A percentile compares a stretch with the other conserved stretches of the same genome.
phyloP scores from a whole-genome alignment of 2,797 vertebrate genomes.

The Sebastes trivittatus region DNA sequence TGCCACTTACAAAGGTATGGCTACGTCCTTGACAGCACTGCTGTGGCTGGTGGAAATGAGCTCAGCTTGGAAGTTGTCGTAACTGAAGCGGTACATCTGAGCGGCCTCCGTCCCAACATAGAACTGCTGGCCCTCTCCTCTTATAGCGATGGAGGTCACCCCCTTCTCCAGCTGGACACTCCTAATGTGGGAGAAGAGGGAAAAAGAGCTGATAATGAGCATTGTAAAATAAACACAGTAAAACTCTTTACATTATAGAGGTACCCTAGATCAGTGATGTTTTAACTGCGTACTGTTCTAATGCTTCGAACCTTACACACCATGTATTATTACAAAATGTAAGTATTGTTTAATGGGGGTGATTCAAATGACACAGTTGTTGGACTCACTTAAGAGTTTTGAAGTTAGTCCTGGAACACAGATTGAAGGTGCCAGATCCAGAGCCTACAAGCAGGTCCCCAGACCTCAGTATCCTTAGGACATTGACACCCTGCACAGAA shows the following conservation, averaged over 20 bases:
- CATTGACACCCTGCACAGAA: constrained; percentile 84
- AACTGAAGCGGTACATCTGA: constrained; percentile 85
- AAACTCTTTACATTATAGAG: neutral
- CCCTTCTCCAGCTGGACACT: constrained; percentile 85
- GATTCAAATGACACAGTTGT: constrained; percentile 2
- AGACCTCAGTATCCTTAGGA: constrained; percentile 82
- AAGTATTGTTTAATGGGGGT: neutral
- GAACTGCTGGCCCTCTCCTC: constrained; percentile 86
- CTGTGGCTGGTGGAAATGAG: constrained; percentile 86
- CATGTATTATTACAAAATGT: neutral
- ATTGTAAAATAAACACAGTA: neutral
- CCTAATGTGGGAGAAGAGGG: constrained; percentile 67
- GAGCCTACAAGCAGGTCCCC: constrained; percentile 88
- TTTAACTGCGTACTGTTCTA: too few relatives aligned
- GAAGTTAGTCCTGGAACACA: constrained; percentile 86
- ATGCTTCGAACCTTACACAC: neutral
- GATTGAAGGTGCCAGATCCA: constrained; percentile 84
- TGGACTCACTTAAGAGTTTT: constrained; percentile 86
- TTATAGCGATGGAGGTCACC: constrained; percentile 86
- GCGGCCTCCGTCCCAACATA: constrained; percentile 86
- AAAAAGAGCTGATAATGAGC: neutral
- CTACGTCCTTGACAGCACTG: constrained; percentile 82
- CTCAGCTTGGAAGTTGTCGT: constrained; percentile 84
- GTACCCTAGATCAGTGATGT: too few relatives aligned
- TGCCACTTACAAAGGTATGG: constrained; percentile 88